Evolutionary conservation across 2,797 vertebrate species (phyloP).

Genomic region (Poeciliopsis presidionis): DNA sequence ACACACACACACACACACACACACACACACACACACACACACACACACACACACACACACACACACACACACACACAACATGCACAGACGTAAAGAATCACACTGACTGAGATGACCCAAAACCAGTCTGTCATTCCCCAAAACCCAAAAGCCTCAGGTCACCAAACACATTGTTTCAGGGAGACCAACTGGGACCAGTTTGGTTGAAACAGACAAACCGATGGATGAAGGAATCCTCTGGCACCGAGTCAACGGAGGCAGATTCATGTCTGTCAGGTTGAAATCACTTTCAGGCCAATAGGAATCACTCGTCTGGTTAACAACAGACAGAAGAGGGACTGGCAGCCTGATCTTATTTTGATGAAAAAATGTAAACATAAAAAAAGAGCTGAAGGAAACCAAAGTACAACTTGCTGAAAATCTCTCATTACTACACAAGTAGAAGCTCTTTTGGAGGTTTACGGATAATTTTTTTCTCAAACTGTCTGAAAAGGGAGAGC

Average conservation of each 20-base stretch:
- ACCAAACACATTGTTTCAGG: slow-evolving; percentile 47
- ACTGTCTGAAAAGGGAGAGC: not conserved
- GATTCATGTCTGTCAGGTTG: not conserved
- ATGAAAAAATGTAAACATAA: not conserved
- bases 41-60: not conserved
- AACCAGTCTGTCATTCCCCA: slow-evolving; percentile 31
- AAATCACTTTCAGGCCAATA: slow-evolving; percentile 11
- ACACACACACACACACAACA: slow-evolving; percentile 1
- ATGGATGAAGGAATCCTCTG: slow-evolving; percentile 7
- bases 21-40: not conserved
- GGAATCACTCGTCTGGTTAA: not conserved
- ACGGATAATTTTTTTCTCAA: not conserved
- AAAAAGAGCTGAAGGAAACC: not conserved
- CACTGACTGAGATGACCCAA: slow-evolving; percentile 18
- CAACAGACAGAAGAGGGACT: not conserved
- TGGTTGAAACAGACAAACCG: slow-evolving; percentile 37
- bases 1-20: not conserved
- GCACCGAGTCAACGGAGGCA: not conserved
- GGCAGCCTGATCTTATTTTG: not conserved
- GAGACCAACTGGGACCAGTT: slow-evolving; percentile 24
- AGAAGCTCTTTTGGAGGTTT: not conserved
- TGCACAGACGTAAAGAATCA: not conserved
- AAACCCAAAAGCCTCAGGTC: slow-evolving; percentile 39
- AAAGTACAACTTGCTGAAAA: not conserved
- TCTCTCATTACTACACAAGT: not conserved